phyloP scores from a whole-genome alignment of 2,113 vertebrate genomes.

The Charina bottae region DNA sequence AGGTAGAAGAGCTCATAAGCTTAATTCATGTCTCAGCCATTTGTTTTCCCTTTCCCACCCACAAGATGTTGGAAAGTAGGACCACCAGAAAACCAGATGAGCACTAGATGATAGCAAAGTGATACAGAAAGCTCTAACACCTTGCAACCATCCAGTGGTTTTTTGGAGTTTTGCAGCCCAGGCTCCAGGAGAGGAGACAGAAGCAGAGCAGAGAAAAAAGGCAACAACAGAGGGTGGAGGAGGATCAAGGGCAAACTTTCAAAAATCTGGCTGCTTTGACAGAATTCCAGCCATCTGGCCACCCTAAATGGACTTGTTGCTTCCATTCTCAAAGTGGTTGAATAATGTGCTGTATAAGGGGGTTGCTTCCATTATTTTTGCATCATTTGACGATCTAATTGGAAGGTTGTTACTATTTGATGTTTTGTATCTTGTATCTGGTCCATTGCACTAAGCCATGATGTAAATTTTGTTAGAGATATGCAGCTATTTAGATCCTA shows the following conservation, averaged over 20 bases:
- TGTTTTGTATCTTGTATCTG: neutral
- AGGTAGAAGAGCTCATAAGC: neutral
- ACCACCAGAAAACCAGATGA: neutral
- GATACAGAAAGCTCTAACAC: neutral
- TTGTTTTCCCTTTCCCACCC: neutral
- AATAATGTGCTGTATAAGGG: neutral
- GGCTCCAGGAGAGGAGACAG: neutral
- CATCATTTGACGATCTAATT: neutral
- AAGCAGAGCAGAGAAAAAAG: neutral
- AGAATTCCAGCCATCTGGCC: neutral
- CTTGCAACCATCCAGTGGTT: neutral
- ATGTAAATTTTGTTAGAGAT: neutral
- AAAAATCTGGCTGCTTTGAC: neutral
- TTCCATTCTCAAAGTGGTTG: neutral
- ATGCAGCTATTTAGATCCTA: neutral
- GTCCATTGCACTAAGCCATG: neutral
- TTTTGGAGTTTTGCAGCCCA: neutral
- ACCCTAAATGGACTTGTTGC: neutral
- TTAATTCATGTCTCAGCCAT: neutral
- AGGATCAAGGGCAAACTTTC: neutral
- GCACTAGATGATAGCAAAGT: neutral
- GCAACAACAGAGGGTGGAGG: neutral
- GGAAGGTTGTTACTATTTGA: neutral
- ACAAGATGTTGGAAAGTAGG: neutral
- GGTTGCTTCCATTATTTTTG: neutral